Conservation (phyloP, 2,113 vertebrate species). For the Aptenodytes forsteri region DNA sequence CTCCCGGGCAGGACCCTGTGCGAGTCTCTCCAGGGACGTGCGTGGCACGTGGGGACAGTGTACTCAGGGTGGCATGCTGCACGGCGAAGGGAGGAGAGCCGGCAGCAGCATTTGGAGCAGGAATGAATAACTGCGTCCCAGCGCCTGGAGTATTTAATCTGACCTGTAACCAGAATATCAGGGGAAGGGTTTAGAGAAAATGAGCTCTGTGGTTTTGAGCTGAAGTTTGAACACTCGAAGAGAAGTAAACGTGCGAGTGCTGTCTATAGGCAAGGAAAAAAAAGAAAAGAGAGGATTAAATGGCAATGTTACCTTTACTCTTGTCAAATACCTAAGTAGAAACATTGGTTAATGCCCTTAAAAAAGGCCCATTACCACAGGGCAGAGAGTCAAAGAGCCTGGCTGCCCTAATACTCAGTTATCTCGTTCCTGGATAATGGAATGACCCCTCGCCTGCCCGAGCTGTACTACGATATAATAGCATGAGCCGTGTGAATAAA, state of each 20-base stretch:
- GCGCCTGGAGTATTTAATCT: neutral
- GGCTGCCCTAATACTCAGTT: slow-evolving; percentile 76
- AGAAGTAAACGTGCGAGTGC: neutral
- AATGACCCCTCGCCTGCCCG: slow-evolving; percentile 82
- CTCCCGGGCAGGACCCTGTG: neutral
- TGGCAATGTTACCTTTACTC: slow-evolving; percentile 69
- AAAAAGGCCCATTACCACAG: slow-evolving; percentile 74
- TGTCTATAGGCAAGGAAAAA: neutral
- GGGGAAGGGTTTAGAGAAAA: neutral
- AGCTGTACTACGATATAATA: slow-evolving; percentile 76
- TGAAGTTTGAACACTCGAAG: neutral
- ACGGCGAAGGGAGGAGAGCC: neutral
- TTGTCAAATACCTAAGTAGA: slow-evolving; percentile 72
- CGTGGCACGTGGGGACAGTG: rapidly evolving
- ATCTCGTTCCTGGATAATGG: slow-evolving; percentile 83
- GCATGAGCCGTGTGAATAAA: slow-evolving; percentile 81
- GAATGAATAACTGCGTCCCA: neutral
- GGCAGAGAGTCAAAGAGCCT: slow-evolving; percentile 74
- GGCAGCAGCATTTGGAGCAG: neutral
- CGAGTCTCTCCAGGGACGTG: rapidly evolving
- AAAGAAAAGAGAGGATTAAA: slow-evolving; percentile 47
- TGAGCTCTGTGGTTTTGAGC: neutral
- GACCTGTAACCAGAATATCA: neutral
- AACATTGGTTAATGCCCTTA: slow-evolving; percentile 74
- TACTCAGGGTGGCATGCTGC: neutral